These are phyloP conservation scores for Saimiri boliviensis DNA, from an alignment of 2,113 vertebrate genomes.

Conservation along the genomic window DNA sequence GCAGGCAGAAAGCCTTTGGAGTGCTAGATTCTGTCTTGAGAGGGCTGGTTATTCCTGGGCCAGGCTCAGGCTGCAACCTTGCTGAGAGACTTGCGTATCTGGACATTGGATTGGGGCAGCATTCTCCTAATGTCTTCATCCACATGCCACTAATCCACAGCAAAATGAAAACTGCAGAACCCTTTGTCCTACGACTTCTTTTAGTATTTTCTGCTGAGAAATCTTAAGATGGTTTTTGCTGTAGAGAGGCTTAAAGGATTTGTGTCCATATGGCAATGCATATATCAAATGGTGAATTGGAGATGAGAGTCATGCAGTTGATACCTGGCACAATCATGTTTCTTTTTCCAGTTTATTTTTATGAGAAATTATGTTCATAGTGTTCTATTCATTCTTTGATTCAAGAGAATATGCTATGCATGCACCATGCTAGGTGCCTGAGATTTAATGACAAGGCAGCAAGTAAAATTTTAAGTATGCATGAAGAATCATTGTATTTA, in stretches of 20 bases:
- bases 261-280: background rate
- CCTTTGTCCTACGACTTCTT: background rate
- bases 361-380: background rate
- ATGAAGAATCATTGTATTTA: background rate
- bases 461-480: background rate
- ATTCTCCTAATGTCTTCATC: background rate
- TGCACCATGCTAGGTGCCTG: background rate
- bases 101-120: background rate
- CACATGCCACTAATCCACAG: no score
- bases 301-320: background rate
- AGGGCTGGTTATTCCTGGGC: background rate
- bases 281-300: background rate
- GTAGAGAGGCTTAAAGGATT: background rate
- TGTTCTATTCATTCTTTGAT: conserved; percentile 5
- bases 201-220: background rate
- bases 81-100: background rate
- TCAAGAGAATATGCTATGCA: background rate
- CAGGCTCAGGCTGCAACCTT: background rate
- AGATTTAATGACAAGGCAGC: background rate
- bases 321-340: background rate
- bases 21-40: background rate
- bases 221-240: background rate
- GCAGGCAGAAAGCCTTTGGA: background rate
- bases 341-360: background rate
- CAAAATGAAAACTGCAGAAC: background rate